phyloP scores from a whole-genome alignment of 2,888 invertebrate genomes.

The Ctena decussata region DNA sequence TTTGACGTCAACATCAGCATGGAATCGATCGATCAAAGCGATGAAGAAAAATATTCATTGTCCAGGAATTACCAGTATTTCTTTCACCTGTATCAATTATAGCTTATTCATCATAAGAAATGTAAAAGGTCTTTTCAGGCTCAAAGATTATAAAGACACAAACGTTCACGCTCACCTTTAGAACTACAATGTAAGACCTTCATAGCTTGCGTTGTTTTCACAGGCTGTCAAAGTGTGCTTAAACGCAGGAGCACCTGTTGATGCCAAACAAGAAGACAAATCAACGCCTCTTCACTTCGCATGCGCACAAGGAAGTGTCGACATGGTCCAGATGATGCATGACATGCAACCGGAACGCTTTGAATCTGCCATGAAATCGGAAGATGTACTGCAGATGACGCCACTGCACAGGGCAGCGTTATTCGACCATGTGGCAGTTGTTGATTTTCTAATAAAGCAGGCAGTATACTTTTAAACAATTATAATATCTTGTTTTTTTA shows the following conservation, averaged over 20 bases:
- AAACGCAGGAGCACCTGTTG: constrained; percentile 94
- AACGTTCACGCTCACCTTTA: too few relatives aligned
- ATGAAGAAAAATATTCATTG: too few relatives aligned
- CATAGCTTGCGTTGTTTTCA: too few relatives aligned
- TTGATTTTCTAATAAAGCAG: constrained; percentile 86
- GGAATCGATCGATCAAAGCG: too few relatives aligned
- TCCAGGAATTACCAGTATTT: too few relatives aligned
- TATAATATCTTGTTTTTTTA: not conserved
- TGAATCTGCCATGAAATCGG: constrained; percentile 90
- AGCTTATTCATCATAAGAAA: too few relatives aligned
- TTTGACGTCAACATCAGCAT: too few relatives aligned
- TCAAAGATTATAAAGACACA: too few relatives aligned
- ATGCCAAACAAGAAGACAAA: constrained; percentile 93
- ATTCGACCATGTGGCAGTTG: constrained; percentile 96
- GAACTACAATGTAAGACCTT: too few relatives aligned
- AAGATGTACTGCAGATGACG: constrained; percentile 96
- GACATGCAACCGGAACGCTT: constrained; percentile 85
- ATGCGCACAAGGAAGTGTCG: constrained; percentile 94
- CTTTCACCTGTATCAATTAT: too few relatives aligned
- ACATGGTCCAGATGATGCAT: constrained; percentile 96
- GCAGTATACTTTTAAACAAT: not conserved
- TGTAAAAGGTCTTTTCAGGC: too few relatives aligned
- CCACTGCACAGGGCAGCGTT: constrained; percentile 96
- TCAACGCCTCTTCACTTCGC: constrained; percentile 97
- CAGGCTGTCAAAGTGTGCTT: constrained; percentile 95